These are phyloP conservation scores for Nerophis ophidion DNA, from an alignment of 2,113 vertebrate genomes.

Conservation along the genomic window DNA sequence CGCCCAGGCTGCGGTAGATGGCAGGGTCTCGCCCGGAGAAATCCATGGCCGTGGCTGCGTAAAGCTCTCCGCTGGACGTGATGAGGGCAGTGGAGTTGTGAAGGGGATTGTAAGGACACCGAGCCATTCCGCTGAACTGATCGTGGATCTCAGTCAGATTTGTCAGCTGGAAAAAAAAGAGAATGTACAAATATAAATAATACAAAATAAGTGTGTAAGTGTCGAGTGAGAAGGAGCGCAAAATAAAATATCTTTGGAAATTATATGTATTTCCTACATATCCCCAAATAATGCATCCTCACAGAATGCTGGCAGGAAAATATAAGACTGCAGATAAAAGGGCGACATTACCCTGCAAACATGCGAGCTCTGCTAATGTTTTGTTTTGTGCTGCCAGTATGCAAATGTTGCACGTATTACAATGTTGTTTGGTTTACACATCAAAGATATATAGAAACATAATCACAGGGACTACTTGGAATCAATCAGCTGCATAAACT, in stretches of 20 bases:
- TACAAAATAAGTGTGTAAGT: background rate
- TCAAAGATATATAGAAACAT: conserved; percentile 21
- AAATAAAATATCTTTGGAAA: conserved; percentile 6
- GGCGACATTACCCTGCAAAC: conserved; percentile 55
- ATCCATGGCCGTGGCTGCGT: conserved; percentile 95
- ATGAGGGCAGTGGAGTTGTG: conserved; percentile 98
- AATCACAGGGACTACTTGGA: conserved; percentile 44
- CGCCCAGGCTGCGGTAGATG: conserved; percentile 91
- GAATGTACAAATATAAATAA: background rate
- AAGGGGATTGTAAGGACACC: conserved; percentile 93
- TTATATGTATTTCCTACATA: conserved; percentile 3
- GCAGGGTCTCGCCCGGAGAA: conserved; percentile 94
- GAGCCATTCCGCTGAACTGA: conserved; percentile 97
- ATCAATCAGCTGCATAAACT: conserved; percentile 43
- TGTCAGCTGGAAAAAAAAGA: conserved; percentile 70
- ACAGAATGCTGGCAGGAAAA: conserved; percentile 19
- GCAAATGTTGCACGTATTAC: conserved; percentile 55
- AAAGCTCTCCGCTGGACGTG: conserved; percentile 88
- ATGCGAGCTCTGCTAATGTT: conserved; percentile 31
- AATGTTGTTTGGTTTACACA: conserved; percentile 52
- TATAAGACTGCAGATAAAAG: conserved; percentile 33
- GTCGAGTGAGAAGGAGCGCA: conserved; percentile 8
- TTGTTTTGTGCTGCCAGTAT: conserved; percentile 51
- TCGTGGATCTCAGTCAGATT: conserved; percentile 93
- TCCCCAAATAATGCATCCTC: conserved; percentile 22